Base-by-base conservation (phyloP, 2,113 vertebrate genomes). In the Silurus asotus region DNA sequence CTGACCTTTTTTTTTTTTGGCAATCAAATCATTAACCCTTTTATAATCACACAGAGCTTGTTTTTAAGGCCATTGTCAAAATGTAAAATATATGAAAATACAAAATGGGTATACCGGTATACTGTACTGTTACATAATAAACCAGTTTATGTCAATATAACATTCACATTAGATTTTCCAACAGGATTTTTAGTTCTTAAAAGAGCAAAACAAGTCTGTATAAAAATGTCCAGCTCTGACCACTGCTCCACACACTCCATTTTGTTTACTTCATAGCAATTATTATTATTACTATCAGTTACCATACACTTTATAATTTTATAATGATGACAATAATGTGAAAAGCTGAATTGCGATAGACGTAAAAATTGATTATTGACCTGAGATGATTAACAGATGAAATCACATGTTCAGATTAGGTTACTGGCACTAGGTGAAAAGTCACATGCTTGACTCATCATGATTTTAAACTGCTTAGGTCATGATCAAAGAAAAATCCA, bases 401-500 rank as follows among this genome's bases (percentile, higher is more conserved):
- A 81, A 49, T 48, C 65, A 28, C 11, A 59, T 23, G 14, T 69
- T 70, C 28, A 61, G 55, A 78, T 78, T 78, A 78, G 25, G 49
- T 65, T 11, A 55, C 0, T 74, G 58, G 25, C 53, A 81, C 59
- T 49, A 70, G 61, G 58, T 25, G 1, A 51, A 72, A 81, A 17
- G 55, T 72, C 77, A n/a, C 20, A 70, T n/a, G 5, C 61, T 67
- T 70, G 25, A 72, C 15, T 80, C 53, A 61, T 80, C 14, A 28
- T 70, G 53, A 51, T 86, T 70, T 55, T 25, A 48, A 4, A 74
- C 17, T 23, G n/a, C 74, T 77, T 15, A 75, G 10, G 51, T 53
- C 48, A 61, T 20, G 59, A 74, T 64, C 61, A 82, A 82, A 64
- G 45, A 81, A 81, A 81, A 81, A 64, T 49, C 58, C 51, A 49